Percentiles rank a stretch among this genome's conserved stretches.
These are phyloP conservation scores for Toxostoma redivivum DNA, from an alignment of 2,113 vertebrate species.

Conservation along the genomic window DNA sequence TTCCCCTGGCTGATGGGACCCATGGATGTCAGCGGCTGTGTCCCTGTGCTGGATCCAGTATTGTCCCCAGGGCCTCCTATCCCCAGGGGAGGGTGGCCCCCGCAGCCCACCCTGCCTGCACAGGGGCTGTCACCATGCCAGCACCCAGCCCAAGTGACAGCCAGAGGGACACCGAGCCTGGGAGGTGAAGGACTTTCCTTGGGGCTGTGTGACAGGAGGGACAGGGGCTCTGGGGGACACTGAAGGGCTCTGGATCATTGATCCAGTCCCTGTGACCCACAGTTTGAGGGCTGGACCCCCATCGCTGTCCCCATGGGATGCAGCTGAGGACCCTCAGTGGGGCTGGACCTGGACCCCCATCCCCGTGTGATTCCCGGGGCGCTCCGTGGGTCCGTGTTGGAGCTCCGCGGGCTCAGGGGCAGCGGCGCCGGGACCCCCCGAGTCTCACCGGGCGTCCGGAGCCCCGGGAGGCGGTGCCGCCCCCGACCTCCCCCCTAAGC, in stretches of 20 bases:
- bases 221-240: background rate
- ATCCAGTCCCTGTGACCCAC: background rate
- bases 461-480: background rate
- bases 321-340: accelerated
- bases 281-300: background rate
- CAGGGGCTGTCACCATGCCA: background rate
- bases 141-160: background rate
- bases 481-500: background rate
- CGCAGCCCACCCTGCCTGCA: background rate
- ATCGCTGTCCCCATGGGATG: accelerated
- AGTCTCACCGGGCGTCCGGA: background rate
- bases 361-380: background rate
- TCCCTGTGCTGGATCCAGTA: too few species aligned
- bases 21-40: accelerated
- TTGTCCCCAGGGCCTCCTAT: background rate
- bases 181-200: background rate
- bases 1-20: background rate
- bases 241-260: background rate
- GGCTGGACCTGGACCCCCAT: background rate
- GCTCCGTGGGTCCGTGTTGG: background rate
- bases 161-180: background rate
- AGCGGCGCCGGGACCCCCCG: background rate
- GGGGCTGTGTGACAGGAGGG: background rate
- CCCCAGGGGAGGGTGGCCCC: background rate
- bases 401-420: background rate